phyloP scores from a whole-genome alignment of 2,888 invertebrate species.

The Xestia c-nigrum region DNA sequence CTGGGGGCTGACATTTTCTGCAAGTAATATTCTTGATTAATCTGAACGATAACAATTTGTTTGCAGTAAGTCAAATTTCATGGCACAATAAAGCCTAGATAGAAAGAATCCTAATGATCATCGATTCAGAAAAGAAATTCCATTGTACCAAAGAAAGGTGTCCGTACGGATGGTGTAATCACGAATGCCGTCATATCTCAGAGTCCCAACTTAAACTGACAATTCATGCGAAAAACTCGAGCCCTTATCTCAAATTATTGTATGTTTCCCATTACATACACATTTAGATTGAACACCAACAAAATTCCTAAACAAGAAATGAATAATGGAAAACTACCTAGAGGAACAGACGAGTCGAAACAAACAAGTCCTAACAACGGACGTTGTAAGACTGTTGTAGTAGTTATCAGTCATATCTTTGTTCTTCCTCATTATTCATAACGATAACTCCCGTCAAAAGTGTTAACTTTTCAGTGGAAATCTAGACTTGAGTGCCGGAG shows the following conservation, averaged over 20 bases:
- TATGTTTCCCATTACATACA: background rate
- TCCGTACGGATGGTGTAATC: background rate
- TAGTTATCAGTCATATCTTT: slow-evolving; percentile 10
- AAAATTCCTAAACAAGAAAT: background rate
- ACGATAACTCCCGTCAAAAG: background rate
- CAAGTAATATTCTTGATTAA: background rate
- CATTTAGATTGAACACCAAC: background rate
- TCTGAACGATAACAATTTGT: background rate
- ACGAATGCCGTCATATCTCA: background rate
- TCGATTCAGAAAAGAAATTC: background rate
- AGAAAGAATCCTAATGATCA: background rate
- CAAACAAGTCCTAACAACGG: background rate
- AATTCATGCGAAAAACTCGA: background rate
- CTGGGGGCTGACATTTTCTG: too few species aligned
- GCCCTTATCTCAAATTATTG: background rate
- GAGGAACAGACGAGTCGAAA: background rate
- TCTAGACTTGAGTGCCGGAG: background rate
- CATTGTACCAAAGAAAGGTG: background rate
- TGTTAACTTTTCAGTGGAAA: background rate
- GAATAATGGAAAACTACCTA: background rate
- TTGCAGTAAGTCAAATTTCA: background rate
- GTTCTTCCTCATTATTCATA: slow-evolving; percentile 2
- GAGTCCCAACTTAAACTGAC: background rate
- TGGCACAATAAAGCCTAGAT: background rate
- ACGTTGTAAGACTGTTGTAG: too few species aligned